A percentile compares a stretch with the other conserved stretches of the same genome.
Conservation (phyloP, 2,797 vertebrate genomes). For the Poeciliopsis infans region DNA sequence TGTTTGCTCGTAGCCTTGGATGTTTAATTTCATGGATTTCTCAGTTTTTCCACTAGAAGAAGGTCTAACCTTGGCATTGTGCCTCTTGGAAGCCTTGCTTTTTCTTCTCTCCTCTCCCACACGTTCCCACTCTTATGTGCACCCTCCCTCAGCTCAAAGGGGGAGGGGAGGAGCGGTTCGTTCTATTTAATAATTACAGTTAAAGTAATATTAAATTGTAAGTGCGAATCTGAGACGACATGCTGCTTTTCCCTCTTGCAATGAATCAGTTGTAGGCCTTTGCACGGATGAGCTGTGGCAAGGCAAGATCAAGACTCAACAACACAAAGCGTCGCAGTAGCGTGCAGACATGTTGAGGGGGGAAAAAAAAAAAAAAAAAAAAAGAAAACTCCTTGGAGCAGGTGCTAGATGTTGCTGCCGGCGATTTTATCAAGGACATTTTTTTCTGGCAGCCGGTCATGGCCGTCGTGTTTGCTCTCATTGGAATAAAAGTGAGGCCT, state of each 20-base stretch:
- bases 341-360: background rate
- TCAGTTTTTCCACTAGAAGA: constrained; percentile 41
- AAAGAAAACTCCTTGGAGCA: constrained; percentile 52
- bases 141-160: constrained; percentile 37
- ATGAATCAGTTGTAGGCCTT: background rate
- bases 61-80: constrained; percentile 70
- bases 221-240: constrained; percentile 29
- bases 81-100: constrained; percentile 65
- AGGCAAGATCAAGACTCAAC: background rate
- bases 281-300: background rate
- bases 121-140: constrained; percentile 64
- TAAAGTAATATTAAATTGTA: constrained; percentile 15
- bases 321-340: background rate
- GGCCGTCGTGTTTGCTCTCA: constrained; percentile 69
- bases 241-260: constrained; percentile 22
- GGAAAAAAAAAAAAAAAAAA: background rate
- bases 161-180: constrained; percentile 25
- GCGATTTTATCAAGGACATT: constrained; percentile 74
- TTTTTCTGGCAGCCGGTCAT: constrained; percentile 66
- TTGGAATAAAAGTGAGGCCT: constrained; percentile 56
- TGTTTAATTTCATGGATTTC: constrained; percentile 61
- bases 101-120: constrained; percentile 63
- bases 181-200: constrained; percentile 21
- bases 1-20: constrained; percentile 67
- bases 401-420: constrained; percentile 76